Evolutionary conservation across 2,888 invertebrate genomes (phyloP).

Genomic region (Lasioglossum morio): DNA sequence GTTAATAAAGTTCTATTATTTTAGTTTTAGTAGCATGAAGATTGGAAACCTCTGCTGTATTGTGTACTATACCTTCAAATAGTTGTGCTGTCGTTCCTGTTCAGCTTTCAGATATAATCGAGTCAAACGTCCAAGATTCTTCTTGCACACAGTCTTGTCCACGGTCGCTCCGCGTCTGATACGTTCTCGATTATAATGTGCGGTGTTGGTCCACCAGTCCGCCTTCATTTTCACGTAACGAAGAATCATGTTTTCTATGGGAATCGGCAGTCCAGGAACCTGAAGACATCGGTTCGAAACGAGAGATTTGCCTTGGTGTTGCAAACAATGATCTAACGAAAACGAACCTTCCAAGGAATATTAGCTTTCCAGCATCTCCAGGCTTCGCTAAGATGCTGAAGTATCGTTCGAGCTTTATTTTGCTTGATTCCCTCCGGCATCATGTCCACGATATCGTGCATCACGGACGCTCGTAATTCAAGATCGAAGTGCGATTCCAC

Average conservation of each 20-base stretch:
- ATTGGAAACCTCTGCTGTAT: too few species aligned
- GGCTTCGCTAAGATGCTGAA: constrained; percentile 99
- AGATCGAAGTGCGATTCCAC: constrained; percentile 99
- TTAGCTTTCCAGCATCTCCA: constrained; percentile 99
- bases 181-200: constrained; percentile 99
- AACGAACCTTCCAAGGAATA: constrained; percentile 98
- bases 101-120: constrained; percentile 98
- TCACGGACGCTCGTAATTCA: constrained; percentile 97
- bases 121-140: constrained; percentile 99
- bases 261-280: constrained; percentile 99
- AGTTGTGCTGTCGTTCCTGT: constrained; percentile 99
- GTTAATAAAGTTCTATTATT: too few species aligned
- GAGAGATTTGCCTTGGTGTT: neutral
- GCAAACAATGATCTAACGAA: neutral
- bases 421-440: constrained; percentile 99
- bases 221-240: constrained; percentile 99
- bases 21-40: too few species aligned
- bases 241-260: constrained; percentile 99
- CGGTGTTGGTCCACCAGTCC: constrained; percentile 99
- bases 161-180: constrained; percentile 99
- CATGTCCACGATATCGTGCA: constrained; percentile 99
- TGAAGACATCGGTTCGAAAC: constrained; percentile 72
- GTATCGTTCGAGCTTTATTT: constrained; percentile 99
- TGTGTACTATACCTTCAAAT: constrained; percentile 91
- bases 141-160: constrained; percentile 99